These are phyloP conservation scores for Drosophila austrosaltans DNA, from an alignment of 2,888 invertebrate species.

Conservation along the genomic window DNA sequence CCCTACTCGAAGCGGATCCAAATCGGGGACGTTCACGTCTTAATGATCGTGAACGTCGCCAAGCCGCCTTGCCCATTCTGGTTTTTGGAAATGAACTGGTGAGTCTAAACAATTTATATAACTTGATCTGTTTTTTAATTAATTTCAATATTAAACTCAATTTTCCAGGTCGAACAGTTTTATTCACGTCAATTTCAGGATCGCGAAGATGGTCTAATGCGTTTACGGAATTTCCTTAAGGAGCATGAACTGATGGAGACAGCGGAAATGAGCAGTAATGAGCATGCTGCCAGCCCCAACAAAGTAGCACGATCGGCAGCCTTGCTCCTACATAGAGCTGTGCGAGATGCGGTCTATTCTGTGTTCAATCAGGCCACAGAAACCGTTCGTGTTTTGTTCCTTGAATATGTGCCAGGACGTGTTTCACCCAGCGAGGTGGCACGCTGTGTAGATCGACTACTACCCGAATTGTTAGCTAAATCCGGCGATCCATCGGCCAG, in stretches of 20 bases:
- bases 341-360: slow-evolving; percentile 94
- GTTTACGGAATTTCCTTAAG: slow-evolving; percentile 84
- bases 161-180: slow-evolving; percentile 91
- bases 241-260: slow-evolving; percentile 82
- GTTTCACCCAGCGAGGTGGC: slow-evolving; percentile 92
- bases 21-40: slow-evolving; percentile 85
- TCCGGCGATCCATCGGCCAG: slow-evolving; percentile 94
- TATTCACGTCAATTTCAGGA: slow-evolving; percentile 95
- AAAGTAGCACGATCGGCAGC: slow-evolving; percentile 93
- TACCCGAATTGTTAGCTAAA: slow-evolving; percentile 92
- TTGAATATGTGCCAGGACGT: slow-evolving; percentile 93
- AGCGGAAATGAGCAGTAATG: slow-evolving; percentile 45
- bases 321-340: slow-evolving; percentile 90
- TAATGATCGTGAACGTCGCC: slow-evolving; percentile 91
- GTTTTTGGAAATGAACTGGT: slow-evolving; percentile 96
- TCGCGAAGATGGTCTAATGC: slow-evolving; percentile 93
- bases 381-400: slow-evolving; percentile 90
- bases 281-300: slow-evolving; percentile 84
- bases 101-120: slow-evolving; percentile 45
- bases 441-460: slow-evolving; percentile 91
- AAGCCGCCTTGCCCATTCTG: slow-evolving; percentile 94
- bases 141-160: neutral
- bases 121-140: neutral
- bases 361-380: slow-evolving; percentile 94
- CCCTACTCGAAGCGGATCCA: slow-evolving; percentile 84